Evolutionary conservation across 1,140 invertebrate genomes (phyloP).

Genomic region (Papilio machaon): DNA sequence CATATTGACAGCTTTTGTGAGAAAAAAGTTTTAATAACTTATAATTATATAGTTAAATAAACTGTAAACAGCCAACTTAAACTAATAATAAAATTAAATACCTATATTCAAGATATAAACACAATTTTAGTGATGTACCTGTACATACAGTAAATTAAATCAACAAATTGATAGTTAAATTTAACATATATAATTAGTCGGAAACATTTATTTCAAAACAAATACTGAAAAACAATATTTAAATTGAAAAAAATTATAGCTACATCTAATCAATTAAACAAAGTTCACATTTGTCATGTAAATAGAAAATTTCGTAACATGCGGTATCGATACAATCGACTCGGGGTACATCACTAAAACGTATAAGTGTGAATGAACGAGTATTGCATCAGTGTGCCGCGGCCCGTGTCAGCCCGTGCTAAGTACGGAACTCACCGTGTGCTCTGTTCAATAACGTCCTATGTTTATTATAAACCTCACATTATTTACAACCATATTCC

Average conservation of each 20-base stretch:
- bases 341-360: constrained; percentile 50
- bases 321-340: constrained; percentile 18
- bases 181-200: background rate
- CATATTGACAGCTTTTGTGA: background rate
- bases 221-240: background rate
- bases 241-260: background rate
- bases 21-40: background rate
- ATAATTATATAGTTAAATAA: constrained; percentile 7
- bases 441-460: constrained; percentile 45
- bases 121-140: background rate
- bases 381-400: constrained; percentile 66
- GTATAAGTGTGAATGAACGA: constrained; percentile 71
- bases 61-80: background rate
- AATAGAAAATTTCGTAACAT: constrained; percentile 14
- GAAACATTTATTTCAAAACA: background rate
- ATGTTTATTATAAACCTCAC: constrained; percentile 42
- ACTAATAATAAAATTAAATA: background rate
- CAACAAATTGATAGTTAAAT: background rate
- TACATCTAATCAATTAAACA: constrained; percentile 16
- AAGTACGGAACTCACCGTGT: constrained; percentile 64
- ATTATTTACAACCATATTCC: constrained; percentile 42
- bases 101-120: background rate
- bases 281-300: constrained; percentile 10
- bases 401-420: constrained; percentile 72
- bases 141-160: background rate